Base-by-base conservation (phyloP, 2,888 invertebrate genomes). In the Trypoxylon attenuatum region DNA sequence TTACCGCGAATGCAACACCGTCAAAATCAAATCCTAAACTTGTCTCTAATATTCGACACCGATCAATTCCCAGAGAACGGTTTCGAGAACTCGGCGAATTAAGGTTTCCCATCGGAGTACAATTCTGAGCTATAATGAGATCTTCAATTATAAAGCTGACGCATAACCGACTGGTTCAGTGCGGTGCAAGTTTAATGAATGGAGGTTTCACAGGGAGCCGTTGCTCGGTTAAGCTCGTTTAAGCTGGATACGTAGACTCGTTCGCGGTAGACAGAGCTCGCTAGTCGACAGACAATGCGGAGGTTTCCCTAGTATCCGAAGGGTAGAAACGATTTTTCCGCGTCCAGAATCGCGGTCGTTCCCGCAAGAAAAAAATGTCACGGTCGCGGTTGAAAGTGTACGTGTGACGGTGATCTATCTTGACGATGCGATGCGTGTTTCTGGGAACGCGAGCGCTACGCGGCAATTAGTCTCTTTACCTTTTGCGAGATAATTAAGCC, bases 111-210 rank as follows among this genome's bases (percentile, higher is more conserved):
- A 25, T 25, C 25, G 5, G 8, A 25, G 8, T 25, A 25, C 25
- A 69, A 73, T 67, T 59, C 63, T 55, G 38, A 25, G 42, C 61
- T 27, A 65, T 72, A 73, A 72, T 69, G 73, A 59, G 69, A 69
- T 66, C 58, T 62, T 69, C 59, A 62, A 72, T 72, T 69, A 72
- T 66, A 69, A 72, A 53, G 16, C 47, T 58, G 42, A 56, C 56
- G 70, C 66, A 70, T 62, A 73, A 73, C 73, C 69, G 66, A 73
- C 65, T 53, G 42, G 61, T 69, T 73, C 53, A 65, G 50, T 33
- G 41, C 45, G 41, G 18, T 22, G 45, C 42, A 49, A 13, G 46
- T 58, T 71, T 75, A 74, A 74, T 69, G 75, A 74, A 71, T 71
- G 58, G 75, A 55, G 75, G 71, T 69, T 68, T 65, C 69, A 64